Percentiles rank a stretch among this genome's conserved stretches.
Conservation (phyloP, 2,113 vertebrate species). For the Daboia siamensis region DNA sequence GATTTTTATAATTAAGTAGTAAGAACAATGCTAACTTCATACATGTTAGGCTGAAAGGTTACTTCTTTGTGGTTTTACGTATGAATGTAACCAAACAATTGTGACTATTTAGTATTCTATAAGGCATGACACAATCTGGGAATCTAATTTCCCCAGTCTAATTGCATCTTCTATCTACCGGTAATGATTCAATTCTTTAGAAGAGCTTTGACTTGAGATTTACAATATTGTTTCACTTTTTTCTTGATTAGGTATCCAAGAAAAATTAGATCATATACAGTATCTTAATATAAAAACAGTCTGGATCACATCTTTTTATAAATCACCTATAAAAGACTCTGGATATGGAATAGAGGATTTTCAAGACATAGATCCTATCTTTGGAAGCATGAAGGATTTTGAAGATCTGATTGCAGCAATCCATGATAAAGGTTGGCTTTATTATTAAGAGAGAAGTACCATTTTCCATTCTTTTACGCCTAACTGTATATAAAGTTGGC, state of each 20-base stretch:
- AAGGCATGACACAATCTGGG: neutral
- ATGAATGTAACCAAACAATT: neutral
- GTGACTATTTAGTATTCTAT: neutral
- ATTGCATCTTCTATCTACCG: neutral
- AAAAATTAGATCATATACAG: conserved; percentile 83
- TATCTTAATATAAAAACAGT: conserved; percentile 86
- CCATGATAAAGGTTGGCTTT: conserved; percentile 82
- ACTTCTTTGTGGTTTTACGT: neutral
- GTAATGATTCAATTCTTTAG: neutral
- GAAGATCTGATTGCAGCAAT: conserved; percentile 83
- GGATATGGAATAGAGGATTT: conserved; percentile 92
- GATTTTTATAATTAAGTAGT: neutral
- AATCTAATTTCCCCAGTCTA: neutral
- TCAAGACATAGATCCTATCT: conserved; percentile 82
- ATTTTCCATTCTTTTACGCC: neutral
- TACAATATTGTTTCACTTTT: neutral
- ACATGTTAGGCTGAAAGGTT: neutral
- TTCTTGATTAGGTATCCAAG: conserved; percentile 78
- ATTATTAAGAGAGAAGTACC: neutral
- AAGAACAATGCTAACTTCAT: neutral
- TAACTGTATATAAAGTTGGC: neutral
- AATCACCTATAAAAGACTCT: conserved; percentile 86
- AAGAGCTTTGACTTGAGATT: neutral
- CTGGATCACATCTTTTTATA: conserved; percentile 91
- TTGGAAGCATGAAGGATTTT: conserved; percentile 92